Conservation (phyloP, 2,888 invertebrate species). For the Acholoe squamosa region DNA sequence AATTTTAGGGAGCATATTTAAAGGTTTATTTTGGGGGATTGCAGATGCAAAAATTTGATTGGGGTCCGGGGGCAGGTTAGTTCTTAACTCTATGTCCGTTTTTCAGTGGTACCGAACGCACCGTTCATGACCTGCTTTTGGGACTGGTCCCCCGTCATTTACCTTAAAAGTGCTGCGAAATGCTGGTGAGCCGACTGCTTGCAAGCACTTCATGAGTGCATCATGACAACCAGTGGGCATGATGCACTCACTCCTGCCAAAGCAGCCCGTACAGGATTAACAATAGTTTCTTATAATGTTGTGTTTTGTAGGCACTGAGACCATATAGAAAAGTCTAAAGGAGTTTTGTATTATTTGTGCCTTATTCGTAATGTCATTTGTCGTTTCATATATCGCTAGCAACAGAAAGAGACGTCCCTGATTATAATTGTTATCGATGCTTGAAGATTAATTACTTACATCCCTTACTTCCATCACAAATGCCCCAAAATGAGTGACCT, state of each 20-base stretch:
- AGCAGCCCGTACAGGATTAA: background rate
- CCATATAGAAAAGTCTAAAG: background rate
- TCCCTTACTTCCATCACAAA: background rate
- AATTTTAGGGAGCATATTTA: too few relatives aligned
- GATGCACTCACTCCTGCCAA: background rate
- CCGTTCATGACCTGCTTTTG: too few relatives aligned
- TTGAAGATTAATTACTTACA: background rate
- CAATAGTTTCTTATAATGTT: background rate
- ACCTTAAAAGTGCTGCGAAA: background rate
- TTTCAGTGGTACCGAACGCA: too few relatives aligned
- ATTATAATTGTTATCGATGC: background rate
- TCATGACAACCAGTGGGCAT: background rate
- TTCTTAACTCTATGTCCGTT: too few relatives aligned
- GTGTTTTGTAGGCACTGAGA: background rate
- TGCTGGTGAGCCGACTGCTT: background rate
- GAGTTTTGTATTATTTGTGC: background rate
- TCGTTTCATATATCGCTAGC: background rate
- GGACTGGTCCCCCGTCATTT: background rate
- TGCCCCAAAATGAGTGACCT: background rate
- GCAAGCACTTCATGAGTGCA: background rate
- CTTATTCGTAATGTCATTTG: background rate
- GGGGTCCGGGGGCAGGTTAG: too few relatives aligned
- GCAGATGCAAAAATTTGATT: too few relatives aligned
- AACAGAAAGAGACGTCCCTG: background rate
- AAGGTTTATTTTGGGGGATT: too few relatives aligned